Evolutionary conservation across 64 coral and sea anemone species (phyloP), one percentile per base, ranked within the genome.

Genomic region (Cladopsammia gracilis): DNA sequence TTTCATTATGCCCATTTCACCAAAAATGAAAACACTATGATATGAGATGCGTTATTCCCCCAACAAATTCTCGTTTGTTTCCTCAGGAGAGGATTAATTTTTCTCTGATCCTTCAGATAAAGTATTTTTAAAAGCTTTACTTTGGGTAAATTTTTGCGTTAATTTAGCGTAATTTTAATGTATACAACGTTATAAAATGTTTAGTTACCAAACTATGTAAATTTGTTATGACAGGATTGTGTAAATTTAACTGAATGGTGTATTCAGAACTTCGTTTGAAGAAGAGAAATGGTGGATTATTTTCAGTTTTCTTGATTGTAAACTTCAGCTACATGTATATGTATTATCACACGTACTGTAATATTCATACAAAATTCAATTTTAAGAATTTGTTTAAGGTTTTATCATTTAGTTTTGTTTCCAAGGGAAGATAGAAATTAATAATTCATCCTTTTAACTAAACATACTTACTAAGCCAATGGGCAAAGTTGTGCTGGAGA

Each of bases 191-290:
- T 66, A 53, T 59, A 12, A 25, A 18, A n/a, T 6, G 3, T 48
- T 49, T 84, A 46, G 80, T 84, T 23, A 68, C 62, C 34, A 84
- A 84, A 84, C 6, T 84, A 84, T 84, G 80, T 64, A 68, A 67
- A 68, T 84, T 65, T 50, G 5, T 45, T 20, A 13, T 54, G 75
- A 11, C 19, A 64, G 13, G 44, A 50, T 13, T 56, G 12, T 56
- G 53, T 56, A 6, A 56, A 56, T 56, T 56, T 10, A 72, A 14
- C 6, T 4, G 22, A 72, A 44, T 72, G 9, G 45, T 43, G 70
- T 72, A 72, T 72, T 44, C 45, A 64, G 16, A 19, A 64, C 34
- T 2, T 34, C 34, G 34, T 34, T 34, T 34, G 34, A 34, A 34
- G 34, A 34, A 34, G 34, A 34, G 34, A 34, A 34, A 34, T 34